Evolutionary conservation across 2,888 invertebrate genomes (phyloP), one percentile per base, ranked within the genome.

Genomic region (Protula sp.): DNA sequence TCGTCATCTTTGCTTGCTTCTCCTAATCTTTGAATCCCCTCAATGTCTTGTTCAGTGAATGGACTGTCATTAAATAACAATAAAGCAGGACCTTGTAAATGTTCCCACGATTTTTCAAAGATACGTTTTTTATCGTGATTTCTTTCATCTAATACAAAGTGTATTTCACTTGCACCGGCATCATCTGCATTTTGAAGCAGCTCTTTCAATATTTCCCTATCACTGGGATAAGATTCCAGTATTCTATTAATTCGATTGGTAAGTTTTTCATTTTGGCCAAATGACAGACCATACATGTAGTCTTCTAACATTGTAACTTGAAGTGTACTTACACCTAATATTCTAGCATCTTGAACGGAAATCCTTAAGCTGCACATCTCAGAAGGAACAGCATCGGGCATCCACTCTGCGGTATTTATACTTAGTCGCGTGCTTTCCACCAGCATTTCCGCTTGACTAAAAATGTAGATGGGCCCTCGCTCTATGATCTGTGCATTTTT

Each of bases 171-270:
- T 5, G 74, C 74, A 5, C 65, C 65, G 14, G 75, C 74, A 63
- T 76, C 75, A 58, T 76, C 76, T n/a, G 76, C 74, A 67, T 76
- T 76, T 60, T 76, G 76, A 1, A 76, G 31, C 28, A 76, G 63
- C 66, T 76, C 76, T 61, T 75, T 75, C 28, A 75, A 63, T 22
- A 76, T 57, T 2, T 66, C 67, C 27, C 62, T 56, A 50, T 72
- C 72, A 50, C 65, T 38, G 19, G 57, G 57, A 47, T 64, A 64
- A 22, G 47, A 50, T 26, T 26, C 30, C 24, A 64, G 50, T 24
- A 63, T 63, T 47, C 61, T 57, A n/a, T 58, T 57, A 26, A 63
- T 30, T 29, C 61, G 29, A 14, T 47, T 38, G 2, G 62, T 57
- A n/a, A 63, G 48, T 47, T 58, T 57, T n/a, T 62, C 63, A 28